phyloP scores from a whole-genome alignment of 1,140 invertebrate genomes.

The Drosophila sproati region DNA sequence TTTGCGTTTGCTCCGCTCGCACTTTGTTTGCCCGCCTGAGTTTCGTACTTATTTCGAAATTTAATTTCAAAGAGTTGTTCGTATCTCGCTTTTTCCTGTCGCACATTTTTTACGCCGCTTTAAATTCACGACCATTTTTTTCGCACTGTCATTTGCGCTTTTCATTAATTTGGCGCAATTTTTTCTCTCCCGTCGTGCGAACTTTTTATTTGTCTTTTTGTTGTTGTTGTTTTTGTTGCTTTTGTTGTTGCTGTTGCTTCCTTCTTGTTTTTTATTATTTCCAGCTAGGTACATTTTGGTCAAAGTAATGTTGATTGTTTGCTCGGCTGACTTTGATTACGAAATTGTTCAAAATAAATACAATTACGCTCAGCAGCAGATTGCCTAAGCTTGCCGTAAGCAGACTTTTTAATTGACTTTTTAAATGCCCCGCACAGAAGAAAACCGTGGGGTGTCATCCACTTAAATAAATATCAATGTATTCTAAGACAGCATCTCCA shows the following conservation, averaged over 20 bases:
- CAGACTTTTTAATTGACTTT: conserved; percentile 76
- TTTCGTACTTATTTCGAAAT: conserved; percentile 71
- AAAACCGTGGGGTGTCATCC: not conserved
- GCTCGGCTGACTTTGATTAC: conserved; percentile 77
- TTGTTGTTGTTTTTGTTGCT: conserved; percentile 10
- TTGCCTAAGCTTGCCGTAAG: conserved; percentile 43
- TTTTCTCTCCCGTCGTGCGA: conserved; percentile 59
- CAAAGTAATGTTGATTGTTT: conserved; percentile 82
- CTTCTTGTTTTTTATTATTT: conserved; percentile 44
- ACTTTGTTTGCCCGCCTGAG: conserved; percentile 36
- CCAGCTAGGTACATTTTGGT: conserved; percentile 53
- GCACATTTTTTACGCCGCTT: conserved; percentile 52
- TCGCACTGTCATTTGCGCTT: conserved; percentile 75
- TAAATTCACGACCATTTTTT: conserved; percentile 44
- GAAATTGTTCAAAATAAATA: conserved; percentile 81
- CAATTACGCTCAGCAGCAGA: conserved; percentile 58
- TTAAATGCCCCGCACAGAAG: conserved; percentile 18
- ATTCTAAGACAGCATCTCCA: no score
- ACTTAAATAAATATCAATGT: not conserved
- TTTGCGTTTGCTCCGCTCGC: conserved; percentile 36
- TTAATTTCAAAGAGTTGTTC: conserved; percentile 71
- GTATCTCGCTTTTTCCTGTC: conserved; percentile 38
- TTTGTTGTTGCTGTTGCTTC: conserved; percentile 4
- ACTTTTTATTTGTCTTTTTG: conserved; percentile 54
- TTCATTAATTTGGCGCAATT: conserved; percentile 75